phyloP scores from a whole-genome alignment of 2,113 vertebrate genomes.

The Platysteira castanea region DNA sequence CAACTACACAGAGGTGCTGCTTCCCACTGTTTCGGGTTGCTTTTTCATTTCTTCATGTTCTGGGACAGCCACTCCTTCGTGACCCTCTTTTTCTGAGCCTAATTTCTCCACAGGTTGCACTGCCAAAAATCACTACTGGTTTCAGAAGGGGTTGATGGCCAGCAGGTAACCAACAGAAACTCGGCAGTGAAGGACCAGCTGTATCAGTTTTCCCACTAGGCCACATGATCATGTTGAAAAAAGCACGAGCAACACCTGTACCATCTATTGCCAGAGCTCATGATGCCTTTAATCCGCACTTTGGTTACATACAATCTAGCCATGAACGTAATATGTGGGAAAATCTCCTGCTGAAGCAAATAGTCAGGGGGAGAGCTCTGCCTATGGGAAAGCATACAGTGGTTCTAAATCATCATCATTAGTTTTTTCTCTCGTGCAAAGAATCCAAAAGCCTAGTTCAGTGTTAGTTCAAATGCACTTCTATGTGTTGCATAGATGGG shows the following conservation, averaged over 20 bases:
- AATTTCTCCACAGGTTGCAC: rapidly evolving
- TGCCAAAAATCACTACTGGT: not conserved
- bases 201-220: not conserved
- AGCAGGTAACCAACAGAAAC: not conserved
- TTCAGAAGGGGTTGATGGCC: not conserved
- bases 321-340: not conserved
- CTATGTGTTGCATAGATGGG: not conserved
- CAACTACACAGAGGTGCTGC: not conserved
- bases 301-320: not conserved
- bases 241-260: not conserved
- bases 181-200: not conserved
- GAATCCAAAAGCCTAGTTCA: not conserved
- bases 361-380: no score
- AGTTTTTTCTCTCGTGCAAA: not conserved
- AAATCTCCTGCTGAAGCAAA: not conserved
- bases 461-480: not conserved
- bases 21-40: not conserved
- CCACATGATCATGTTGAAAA: not conserved
- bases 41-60: not conserved
- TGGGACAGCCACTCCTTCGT: not conserved
- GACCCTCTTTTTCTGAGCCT: not conserved
- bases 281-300: not conserved
- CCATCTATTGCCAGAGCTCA: not conserved
- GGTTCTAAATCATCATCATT: not conserved
- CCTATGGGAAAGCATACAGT: not conserved